Evolutionary conservation across 2,888 invertebrate genomes (phyloP).

Genomic region (Abscondita cerata): DNA sequence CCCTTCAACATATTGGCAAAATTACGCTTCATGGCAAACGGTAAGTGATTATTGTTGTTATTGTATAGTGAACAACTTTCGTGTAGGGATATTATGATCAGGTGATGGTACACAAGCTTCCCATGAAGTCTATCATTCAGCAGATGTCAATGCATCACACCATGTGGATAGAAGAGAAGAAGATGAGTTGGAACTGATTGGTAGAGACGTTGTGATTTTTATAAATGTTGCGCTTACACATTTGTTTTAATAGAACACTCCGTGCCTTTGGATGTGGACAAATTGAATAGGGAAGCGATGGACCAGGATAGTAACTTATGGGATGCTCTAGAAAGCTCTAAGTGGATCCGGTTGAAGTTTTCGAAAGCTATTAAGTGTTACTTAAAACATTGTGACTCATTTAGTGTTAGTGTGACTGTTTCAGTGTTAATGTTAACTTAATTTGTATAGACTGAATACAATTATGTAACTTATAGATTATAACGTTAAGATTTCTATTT

Average conservation of each 20-base stretch:
- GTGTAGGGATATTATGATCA: slow-evolving; percentile 58
- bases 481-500: too few species aligned
- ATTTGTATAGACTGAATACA: too few species aligned
- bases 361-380: slow-evolving; percentile 65
- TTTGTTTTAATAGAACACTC: slow-evolving; percentile 70
- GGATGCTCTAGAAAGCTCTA: slow-evolving; percentile 82
- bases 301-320: slow-evolving; percentile 80
- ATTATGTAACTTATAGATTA: too few species aligned
- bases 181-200: slow-evolving; percentile 78
- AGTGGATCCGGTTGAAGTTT: slow-evolving; percentile 82
- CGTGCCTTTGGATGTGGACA: slow-evolving; percentile 74
- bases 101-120: slow-evolving; percentile 53
- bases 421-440: too few species aligned
- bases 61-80: not conserved
- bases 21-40: slow-evolving; percentile 78
- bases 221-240: not conserved
- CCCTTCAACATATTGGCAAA: slow-evolving; percentile 86
- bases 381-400: too few species aligned
- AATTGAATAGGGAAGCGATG: slow-evolving; percentile 76
- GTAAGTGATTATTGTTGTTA: too few species aligned
- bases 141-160: slow-evolving; percentile 38
- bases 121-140: slow-evolving; percentile 55
- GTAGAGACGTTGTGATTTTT: slow-evolving; percentile 56
- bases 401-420: too few species aligned
- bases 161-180: slow-evolving; percentile 54